Percentiles rank a stretch among this genome's conserved stretches.
Conservation (phyloP, 2,888 invertebrate species). For the Acleris holmiana region DNA sequence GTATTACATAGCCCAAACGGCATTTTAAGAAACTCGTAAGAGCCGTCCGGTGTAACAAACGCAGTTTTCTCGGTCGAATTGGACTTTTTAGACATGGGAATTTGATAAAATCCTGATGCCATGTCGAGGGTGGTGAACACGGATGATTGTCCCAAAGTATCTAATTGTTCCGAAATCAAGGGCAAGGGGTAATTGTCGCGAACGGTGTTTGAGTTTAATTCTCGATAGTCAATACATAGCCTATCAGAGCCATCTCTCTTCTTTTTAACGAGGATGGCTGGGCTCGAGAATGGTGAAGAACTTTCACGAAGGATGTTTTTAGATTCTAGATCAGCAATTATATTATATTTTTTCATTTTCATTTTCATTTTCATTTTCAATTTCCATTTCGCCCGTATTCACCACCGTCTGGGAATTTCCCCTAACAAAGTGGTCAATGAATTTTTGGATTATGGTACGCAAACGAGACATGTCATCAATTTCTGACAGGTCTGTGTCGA, state of each 20-base stretch:
- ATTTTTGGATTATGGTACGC: too few relatives aligned
- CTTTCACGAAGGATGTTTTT: slow-evolving; percentile 36
- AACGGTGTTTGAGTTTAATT: slow-evolving; percentile 24
- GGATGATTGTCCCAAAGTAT: neutral
- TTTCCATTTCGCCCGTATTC: slow-evolving; percentile 13
- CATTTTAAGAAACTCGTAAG: slow-evolving; percentile 36
- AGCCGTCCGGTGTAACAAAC: slow-evolving; percentile 36
- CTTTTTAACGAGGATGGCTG: slow-evolving; percentile 34
- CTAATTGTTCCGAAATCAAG: slow-evolving; percentile 28
- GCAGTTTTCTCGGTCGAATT: slow-evolving; percentile 34
- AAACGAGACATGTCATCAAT: too few relatives aligned
- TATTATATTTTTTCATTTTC: too few relatives aligned
- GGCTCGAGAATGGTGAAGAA: slow-evolving; percentile 36
- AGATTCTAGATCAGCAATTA: slow-evolving; percentile 14
- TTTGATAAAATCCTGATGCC: slow-evolving; percentile 35
- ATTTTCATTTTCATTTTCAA: too few relatives aligned
- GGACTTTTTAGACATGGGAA: slow-evolving; percentile 28
- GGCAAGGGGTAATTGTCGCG: slow-evolving; percentile 21
- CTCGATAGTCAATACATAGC: slow-evolving; percentile 39
- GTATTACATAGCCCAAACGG: slow-evolving; percentile 39
- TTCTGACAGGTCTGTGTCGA: too few relatives aligned
- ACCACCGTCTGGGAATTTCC: neutral
- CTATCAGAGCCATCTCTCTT: slow-evolving; percentile 39
- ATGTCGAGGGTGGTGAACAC: slow-evolving; percentile 15
- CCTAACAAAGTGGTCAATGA: neutral